phyloP scores from a whole-genome alignment of 2,113 vertebrate genomes.

The Megalops atlanticus region DNA sequence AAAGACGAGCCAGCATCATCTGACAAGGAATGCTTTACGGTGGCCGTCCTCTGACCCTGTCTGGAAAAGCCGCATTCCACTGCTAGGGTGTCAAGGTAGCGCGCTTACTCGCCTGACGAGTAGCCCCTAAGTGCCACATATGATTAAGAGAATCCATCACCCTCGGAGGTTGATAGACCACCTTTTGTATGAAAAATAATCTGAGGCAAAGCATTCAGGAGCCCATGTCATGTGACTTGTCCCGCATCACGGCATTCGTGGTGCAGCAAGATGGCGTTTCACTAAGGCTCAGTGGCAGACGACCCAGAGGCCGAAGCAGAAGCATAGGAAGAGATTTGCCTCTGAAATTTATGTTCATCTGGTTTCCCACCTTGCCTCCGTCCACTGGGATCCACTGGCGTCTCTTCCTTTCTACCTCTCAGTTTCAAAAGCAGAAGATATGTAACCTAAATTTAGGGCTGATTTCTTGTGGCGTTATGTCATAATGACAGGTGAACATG shows the following conservation, averaged over 20 bases:
- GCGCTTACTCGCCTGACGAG: neutral
- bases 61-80: neutral
- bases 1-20: neutral
- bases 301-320: no score
- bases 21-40: neutral
- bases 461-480: neutral
- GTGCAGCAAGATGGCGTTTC: no score
- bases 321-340: no score
- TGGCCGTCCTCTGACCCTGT: neutral
- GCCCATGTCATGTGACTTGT: no score
- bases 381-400: neutral
- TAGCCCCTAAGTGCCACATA: neutral
- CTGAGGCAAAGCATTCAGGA: no score
- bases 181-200: no score
- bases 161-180: no score
- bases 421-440: neutral
- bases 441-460: neutral
- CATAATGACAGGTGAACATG: no score
- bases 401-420: neutral
- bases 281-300: no score
- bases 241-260: no score
- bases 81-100: neutral
- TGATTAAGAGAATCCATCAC: no score
- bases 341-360: no score
- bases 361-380: neutral